These are phyloP conservation scores for Pollachius pollachius DNA, from an alignment of 2,113 vertebrate genomes.

Conservation along the genomic window DNA sequence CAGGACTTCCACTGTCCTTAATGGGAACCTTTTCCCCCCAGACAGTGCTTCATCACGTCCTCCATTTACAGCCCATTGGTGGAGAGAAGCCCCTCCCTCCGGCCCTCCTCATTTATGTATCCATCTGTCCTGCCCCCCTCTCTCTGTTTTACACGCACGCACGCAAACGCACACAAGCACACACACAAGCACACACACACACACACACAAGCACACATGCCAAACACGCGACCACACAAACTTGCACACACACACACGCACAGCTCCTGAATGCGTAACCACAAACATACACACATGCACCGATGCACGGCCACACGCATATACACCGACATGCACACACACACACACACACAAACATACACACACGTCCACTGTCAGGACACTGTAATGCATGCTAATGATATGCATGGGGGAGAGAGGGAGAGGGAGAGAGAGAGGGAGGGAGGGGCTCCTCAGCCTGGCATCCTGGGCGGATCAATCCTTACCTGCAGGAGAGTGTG, in stretches of 20 bases:
- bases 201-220: slow-evolving; percentile 35
- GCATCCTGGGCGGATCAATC: slow-evolving; percentile 57
- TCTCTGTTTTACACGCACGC: background rate
- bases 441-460: slow-evolving; percentile 64
- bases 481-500: slow-evolving; percentile 55
- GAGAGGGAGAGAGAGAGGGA: slow-evolving; percentile 37
- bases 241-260: background rate
- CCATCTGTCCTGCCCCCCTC: slow-evolving; percentile 28
- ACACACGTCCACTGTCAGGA: slow-evolving; percentile 46
- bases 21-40: too few relatives aligned
- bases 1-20: too few relatives aligned
- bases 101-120: slow-evolving; percentile 16
- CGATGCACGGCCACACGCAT: background rate
- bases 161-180: background rate
- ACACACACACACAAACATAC: background rate
- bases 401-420: slow-evolving; percentile 63
- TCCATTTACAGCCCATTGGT: slow-evolving; percentile 8
- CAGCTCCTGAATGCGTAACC: background rate
- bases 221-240: background rate
- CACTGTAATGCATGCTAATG: slow-evolving; percentile 72
- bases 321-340: too few relatives aligned
- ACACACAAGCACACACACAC: slow-evolving; percentile 19
- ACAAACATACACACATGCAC: background rate
- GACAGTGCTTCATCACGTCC: background rate
- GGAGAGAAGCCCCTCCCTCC: slow-evolving; percentile 6